Percentiles rank a stretch among this genome's conserved stretches.
Evolutionary conservation across 2,113 vertebrate genomes (phyloP).

Genomic region (Lagenorhynchus albirostris): DNA sequence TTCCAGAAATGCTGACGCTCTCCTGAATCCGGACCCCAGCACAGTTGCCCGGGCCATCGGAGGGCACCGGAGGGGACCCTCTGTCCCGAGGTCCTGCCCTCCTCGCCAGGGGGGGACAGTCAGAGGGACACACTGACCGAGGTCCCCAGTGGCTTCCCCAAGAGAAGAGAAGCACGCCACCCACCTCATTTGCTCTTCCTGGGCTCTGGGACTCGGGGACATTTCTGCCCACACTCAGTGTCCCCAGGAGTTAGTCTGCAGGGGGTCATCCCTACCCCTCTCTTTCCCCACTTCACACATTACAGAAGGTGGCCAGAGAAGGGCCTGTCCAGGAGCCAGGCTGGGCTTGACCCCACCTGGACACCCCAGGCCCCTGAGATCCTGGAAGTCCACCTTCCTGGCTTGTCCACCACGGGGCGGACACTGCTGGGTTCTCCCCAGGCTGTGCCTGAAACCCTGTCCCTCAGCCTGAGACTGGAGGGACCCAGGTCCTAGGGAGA

Average conservation of each 20-base stretch:
- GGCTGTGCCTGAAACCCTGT: accelerated
- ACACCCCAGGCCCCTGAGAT: background rate
- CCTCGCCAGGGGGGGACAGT: too few relatives aligned
- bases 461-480: accelerated
- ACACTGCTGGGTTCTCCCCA: accelerated
- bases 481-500: background rate
- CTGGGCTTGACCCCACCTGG: accelerated
- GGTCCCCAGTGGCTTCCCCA: background rate
- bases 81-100: background rate
- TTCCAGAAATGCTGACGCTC: too few relatives aligned
- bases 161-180: too few relatives aligned
- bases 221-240: accelerated
- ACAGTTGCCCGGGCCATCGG: accelerated
- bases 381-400: accelerated
- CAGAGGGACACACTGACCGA: background rate
- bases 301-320: background rate
- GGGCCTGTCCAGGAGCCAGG: background rate
- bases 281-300: background rate
- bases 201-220: background rate
- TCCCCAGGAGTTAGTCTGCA: background rate
- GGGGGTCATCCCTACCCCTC: background rate
- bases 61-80: background rate
- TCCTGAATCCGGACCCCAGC: background rate
- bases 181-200: too few relatives aligned
- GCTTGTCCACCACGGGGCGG: accelerated